phyloP scores from a whole-genome alignment of 2,113 vertebrate genomes.

The Salvelinus sp. region DNA sequence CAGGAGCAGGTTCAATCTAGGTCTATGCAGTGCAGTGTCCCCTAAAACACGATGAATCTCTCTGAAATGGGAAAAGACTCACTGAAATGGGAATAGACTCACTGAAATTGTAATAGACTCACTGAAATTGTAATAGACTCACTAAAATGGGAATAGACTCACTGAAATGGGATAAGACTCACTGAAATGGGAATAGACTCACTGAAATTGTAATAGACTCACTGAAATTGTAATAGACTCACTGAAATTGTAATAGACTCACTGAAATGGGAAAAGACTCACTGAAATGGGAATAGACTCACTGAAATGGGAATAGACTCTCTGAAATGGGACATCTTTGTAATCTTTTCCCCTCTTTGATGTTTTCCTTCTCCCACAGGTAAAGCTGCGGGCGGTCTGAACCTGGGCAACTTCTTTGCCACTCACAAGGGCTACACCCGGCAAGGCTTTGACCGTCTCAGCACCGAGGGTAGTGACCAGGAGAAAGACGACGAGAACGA shows the following conservation, averaged over 20 bases:
- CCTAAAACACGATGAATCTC: no score
- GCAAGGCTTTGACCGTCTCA: slow-evolving; percentile 94
- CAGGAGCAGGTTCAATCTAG: no score
- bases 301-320: neutral
- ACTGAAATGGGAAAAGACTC: no score
- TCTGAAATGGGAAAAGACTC: neutral
- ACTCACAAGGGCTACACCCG: slow-evolving; percentile 89
- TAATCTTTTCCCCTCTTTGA: neutral
- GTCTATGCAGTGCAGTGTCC: no score
- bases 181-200: neutral
- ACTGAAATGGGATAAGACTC: no score
- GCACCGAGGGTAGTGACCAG: slow-evolving; percentile 94
- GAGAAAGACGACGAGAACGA: slow-evolving; percentile 91
- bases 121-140: no score
- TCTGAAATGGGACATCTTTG: neutral
- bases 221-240: neutral
- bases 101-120: neutral
- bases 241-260: no score
- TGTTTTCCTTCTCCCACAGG: slow-evolving; percentile 66
- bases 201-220: no score
- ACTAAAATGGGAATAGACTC: neutral
- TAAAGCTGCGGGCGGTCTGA: slow-evolving; percentile 84
- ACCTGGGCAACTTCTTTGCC: slow-evolving; percentile 95
- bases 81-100: no score
- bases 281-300: no score